Evolutionary conservation across 2,888 invertebrate genomes (phyloP), one percentile per base, ranked within the genome.

Genomic region (Aphrophora alni): DNA sequence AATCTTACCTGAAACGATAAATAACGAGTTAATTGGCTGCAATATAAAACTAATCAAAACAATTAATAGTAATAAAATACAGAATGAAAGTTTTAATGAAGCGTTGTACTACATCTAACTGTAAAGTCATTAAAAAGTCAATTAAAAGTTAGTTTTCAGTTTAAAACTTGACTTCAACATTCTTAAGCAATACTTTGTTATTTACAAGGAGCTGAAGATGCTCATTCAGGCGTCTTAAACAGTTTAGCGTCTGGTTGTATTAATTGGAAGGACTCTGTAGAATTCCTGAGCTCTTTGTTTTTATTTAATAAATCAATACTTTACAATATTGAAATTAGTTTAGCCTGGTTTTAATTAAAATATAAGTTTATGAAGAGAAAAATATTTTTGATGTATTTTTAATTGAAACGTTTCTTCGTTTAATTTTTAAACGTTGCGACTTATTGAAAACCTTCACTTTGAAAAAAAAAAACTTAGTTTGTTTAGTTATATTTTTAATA

Each of bases 1-100:
- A n/a, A n/a, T 3, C 59, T 59, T 59, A 59, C 59, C 59, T 59
- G 59, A n/a, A 59, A 59, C 59, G 21, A 59, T 14, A 14, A 59
- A 59, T 59, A 59, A 59, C 21, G 21, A 21, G 59, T 59, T 59
- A 59, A 59, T 59, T 59, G 59, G 59, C 21, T 5, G 59, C 59
- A n/a, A 59, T 59, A 59, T 21, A 21, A 59, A 59, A 59, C 59
- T 59, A 59, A 59, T 59, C 59, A 59, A 74, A 79, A 79, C 78
- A 79, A 79, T 79, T 74, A 79, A 79, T 38, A 68, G 73, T 79
- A 79, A 74, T 74, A 79, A 79, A 79, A 79, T 78, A 78, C 74
- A 68, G 69, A 28, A 79, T 38, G 74, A 59, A 79, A 79, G 78
- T 79, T 74, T 74, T 79, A 79, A 79, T 72, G 71, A 79, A 79